A percentile compares a stretch with the other conserved stretches of the same genome.
Conservation (phyloP, 2,888 invertebrate genomes). For the Pediacus dermestoides region DNA sequence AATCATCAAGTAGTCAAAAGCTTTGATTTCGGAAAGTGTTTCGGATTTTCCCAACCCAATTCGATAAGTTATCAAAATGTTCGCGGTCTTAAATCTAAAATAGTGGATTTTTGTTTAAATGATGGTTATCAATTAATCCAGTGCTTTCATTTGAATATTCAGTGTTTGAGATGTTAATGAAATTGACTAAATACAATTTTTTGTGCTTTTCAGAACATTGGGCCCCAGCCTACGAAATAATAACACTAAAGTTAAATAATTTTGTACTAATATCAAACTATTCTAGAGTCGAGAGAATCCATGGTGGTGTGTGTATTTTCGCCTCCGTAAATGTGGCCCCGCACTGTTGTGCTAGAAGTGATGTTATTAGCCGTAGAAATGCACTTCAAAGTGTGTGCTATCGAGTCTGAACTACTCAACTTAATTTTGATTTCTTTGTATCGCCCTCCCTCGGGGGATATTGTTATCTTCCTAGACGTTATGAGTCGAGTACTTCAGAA, state of each 20-base stretch:
- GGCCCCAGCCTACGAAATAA: neutral
- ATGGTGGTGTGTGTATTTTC: slow-evolving; percentile 1
- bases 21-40: too few species aligned
- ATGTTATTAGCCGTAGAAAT: neutral
- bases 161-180: neutral
- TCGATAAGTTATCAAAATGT: too few species aligned
- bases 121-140: too few species aligned
- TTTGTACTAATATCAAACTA: neutral
- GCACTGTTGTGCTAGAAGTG: neutral
- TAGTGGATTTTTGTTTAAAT: too few species aligned
- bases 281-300: neutral
- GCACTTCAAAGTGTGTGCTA: neutral
- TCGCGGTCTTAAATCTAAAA: too few species aligned
- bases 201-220: slow-evolving; percentile 4
- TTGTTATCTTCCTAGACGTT: neutral
- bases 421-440: neutral
- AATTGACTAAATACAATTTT: neutral
- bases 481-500: neutral
- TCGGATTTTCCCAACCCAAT: too few species aligned
- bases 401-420: neutral
- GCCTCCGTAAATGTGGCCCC: neutral
- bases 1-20: too few species aligned
- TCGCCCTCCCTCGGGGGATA: neutral
- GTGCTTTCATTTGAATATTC: slow-evolving; percentile 7
- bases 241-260: neutral